These are phyloP conservation scores for Nipponacmea schrenckii DNA, from an alignment of 2,888 invertebrate genomes.

Conservation along the genomic window DNA sequence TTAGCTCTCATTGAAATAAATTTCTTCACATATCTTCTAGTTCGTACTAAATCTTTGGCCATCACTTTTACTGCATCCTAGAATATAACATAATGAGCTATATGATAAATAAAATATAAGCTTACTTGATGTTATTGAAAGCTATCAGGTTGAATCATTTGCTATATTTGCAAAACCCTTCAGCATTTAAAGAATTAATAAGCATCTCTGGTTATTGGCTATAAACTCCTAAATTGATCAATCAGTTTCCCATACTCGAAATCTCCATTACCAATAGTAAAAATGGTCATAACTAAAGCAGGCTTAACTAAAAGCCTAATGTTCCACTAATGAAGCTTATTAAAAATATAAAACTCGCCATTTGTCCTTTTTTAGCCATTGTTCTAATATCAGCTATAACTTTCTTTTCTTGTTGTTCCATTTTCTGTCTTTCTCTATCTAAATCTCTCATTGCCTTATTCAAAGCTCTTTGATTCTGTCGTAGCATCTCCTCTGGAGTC, in stretches of 20 bases:
- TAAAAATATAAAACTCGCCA: slow-evolving; percentile 76
- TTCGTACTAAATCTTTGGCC: slow-evolving; percentile 98
- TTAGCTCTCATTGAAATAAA: slow-evolving; percentile 99
- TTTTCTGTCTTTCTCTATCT: slow-evolving; percentile 87
- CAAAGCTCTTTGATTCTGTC: slow-evolving; percentile 96
- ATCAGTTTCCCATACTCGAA: no score
- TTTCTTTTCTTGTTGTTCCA: slow-evolving; percentile 99
- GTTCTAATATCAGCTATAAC: slow-evolving; percentile 98
- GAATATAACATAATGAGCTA: slow-evolving; percentile 36
- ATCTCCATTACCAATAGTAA: no score
- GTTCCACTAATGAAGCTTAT: no score
- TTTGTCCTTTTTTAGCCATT: slow-evolving; percentile 98
- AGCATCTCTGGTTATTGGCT: no score
- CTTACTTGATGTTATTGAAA: no score
- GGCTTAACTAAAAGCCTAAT: no score
- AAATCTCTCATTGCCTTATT: slow-evolving; percentile 98
- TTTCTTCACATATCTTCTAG: slow-evolving; percentile 92
- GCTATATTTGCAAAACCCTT: no score
- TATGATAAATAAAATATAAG: no score
- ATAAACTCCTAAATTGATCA: no score
- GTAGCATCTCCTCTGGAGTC: slow-evolving; percentile 96
- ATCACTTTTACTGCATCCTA: slow-evolving; percentile 99
- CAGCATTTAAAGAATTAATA: no score
- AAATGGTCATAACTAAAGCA: no score
- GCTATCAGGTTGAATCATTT: no score